Evolutionary conservation across 1,140 invertebrate genomes (phyloP), one percentile per base, ranked within the genome.

Genomic region (Macrocentrus cingulum): DNA sequence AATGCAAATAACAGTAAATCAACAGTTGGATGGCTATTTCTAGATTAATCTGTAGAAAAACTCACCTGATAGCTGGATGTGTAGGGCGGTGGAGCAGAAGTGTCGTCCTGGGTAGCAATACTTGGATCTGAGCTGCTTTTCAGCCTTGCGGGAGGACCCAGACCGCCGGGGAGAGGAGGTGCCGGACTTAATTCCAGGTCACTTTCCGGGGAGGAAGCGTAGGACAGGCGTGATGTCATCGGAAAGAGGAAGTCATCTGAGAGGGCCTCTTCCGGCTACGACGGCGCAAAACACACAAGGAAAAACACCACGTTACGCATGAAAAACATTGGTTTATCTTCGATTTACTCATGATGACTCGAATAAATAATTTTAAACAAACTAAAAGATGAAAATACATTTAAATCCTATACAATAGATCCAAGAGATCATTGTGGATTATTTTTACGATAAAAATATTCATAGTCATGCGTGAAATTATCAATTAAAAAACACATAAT

Each of bases 201-300:
- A 74, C 91, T 95, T 82, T 97, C 95, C 63, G 94, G 94, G 71
- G 93, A 95, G 68, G 92, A 95, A 61, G 94, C 94, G 82, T 96
- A 97, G 71, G 94, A 97, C 62, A 97, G 83, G 70, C 95, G 89
- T 79, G 91, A 92, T 63, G 93, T 93, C 93, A 97, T 96, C 69
- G 95, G 95, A 84, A 98, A 98, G 71, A 98, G 88, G 87, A 98
- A 95, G 85, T 99, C 95, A 84, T 92, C 90, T 68, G 90, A 91
- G 78, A 92, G 83, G 79, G 89, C 89, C 82, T 92, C 90, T 80
- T 91, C 87, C 69, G 87, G 87, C 87, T 89, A 81, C 76, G 79
- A 9, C 36, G 36, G 15, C 36, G 36, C 39, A 22, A 42, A 20
- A 41, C 64, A 69, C 69, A 68, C 67, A 74, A 64, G 74, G 77